Base-by-base conservation (phyloP, 2,113 vertebrate species). In the Melospiza georgiana region DNA sequence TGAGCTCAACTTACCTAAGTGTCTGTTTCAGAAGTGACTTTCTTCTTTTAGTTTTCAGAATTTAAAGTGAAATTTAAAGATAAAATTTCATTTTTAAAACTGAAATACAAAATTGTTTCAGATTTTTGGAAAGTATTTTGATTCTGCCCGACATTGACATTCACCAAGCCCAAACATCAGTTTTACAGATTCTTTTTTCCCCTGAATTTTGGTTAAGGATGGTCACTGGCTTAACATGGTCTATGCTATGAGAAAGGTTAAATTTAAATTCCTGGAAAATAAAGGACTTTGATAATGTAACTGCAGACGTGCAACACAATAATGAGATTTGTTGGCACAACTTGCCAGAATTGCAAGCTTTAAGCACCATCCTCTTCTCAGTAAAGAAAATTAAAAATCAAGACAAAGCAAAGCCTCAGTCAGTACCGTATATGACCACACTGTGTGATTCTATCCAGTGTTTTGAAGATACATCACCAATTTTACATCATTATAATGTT, bases 141-240 rank as follows among this genome's bases (percentile, higher is more conserved):
- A 76, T 59, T 83, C 49, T 90, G 37, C 37, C 23, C 67, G 75
- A 52, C 37, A 27, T 0, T 55, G 23, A 24, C 44, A 52, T 55
- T 65, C 33, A 59, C 10, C 23, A 83, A 73, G 11, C 54, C 23
- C 49, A 87, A 84, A 61, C 3, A 46, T 11, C 5, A 71, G 3
- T 0, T 19, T 46, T 51, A 43, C 5, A 9, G 5, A 10, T 54
- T 25, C 1, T 23, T 30, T n/a, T 18, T 28, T 10, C 2, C 0
- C 27, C 22, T 58, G n/a, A 49, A 6, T 63, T 89, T n/a, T 59
- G 4, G 5, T 71, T 58, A 62, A 51, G 51, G 72, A 84, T 41
- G 0, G 3, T 67, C 39, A 63, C 10, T 55, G 10, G 13, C 23
- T 89, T 61, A 89, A 55, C 57, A 48, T 4, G 11, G 12, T 37